phyloP scores from a whole-genome alignment of 2,113 vertebrate species.

The Oceanites oceanicus region DNA sequence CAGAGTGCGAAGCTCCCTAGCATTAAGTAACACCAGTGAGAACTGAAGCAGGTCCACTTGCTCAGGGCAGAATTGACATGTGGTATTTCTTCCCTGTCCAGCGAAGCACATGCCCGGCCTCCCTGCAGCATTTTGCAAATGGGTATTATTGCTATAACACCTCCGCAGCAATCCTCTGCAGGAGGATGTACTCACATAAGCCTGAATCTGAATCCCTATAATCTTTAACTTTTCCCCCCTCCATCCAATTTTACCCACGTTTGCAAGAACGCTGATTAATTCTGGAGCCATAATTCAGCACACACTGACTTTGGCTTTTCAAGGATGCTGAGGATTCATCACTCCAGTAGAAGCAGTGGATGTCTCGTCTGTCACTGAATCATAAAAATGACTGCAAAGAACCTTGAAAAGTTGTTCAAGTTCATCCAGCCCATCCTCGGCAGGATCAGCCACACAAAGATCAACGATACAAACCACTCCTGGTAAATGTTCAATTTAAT shows the following conservation, averaged over 20 bases:
- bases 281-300: not conserved
- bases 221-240: too few relatives aligned
- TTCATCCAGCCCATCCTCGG: not conserved
- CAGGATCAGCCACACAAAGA: not conserved
- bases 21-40: not conserved
- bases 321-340: not conserved
- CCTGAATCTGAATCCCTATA: not conserved
- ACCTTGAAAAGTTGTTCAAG: not conserved
- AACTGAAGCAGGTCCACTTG: not conserved
- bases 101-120: not conserved
- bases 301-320: not conserved
- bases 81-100: not conserved
- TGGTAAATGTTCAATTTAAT: not conserved
- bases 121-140: not conserved
- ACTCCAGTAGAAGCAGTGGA: not conserved
- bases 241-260: not conserved
- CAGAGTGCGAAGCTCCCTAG: not conserved
- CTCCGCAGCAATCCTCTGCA: not conserved
- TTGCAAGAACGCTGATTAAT: not conserved
- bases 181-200: accelerated
- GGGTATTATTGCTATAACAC: not conserved
- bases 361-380: not conserved
- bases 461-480: not conserved
- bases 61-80: not conserved
- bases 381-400: not conserved